Evolutionary conservation across 2,888 invertebrate species (phyloP).

Genomic region (Hirtodrosophila confusa): DNA sequence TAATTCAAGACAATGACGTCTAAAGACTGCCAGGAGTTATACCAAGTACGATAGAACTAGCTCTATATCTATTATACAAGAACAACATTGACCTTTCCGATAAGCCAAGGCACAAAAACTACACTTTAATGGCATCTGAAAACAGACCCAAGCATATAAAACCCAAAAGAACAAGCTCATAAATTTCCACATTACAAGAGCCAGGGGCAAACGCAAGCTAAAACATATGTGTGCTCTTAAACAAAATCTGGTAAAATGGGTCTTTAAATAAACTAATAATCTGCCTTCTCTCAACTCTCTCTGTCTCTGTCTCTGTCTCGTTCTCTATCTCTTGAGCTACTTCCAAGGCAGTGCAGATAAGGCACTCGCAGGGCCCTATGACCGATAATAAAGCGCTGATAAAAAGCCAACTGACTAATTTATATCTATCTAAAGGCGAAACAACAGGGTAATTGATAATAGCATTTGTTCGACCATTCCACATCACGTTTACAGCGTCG

Average conservation of each 20-base stretch:
- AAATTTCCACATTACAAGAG: background rate
- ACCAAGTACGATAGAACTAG: no score
- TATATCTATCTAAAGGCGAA: background rate
- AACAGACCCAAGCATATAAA: background rate
- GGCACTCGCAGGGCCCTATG: background rate
- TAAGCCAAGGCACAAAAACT: background rate
- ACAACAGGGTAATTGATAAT: slow-evolving; percentile 2
- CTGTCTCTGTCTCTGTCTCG: background rate
- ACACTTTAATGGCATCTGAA: background rate
- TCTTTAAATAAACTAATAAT: no score
- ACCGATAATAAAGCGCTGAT: slow-evolving; percentile 27
- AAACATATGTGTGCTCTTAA: background rate
- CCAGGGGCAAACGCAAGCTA: background rate
- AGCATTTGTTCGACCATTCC: background rate
- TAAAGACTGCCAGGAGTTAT: background rate
- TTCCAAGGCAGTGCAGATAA: slow-evolving; percentile 6
- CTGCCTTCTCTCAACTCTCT: background rate
- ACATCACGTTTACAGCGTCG: slow-evolving; percentile 7
- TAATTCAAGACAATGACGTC: slow-evolving; percentile 9
- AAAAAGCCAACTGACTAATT: slow-evolving; percentile 16
- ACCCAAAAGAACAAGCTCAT: background rate
- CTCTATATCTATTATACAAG: background rate
- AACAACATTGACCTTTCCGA: slow-evolving; percentile 7
- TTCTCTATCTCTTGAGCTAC: background rate
- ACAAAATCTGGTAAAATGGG: no score